A percentile compares a stretch with the other conserved stretches of the same genome.
Conservation (phyloP, 1,140 invertebrate species). For the Macrotrachela quadricornifera region DNA sequence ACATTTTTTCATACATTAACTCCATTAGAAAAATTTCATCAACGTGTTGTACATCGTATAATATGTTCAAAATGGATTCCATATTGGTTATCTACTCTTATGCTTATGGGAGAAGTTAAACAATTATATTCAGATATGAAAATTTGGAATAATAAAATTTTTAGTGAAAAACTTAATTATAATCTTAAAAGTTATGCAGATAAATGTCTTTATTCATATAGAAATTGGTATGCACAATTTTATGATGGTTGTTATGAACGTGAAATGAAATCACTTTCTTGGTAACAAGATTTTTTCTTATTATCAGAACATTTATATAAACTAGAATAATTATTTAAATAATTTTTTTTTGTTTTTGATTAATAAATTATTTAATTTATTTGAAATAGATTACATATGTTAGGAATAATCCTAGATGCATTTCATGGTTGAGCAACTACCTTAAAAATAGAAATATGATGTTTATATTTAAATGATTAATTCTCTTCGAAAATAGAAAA, state of each 20-base stretch:
- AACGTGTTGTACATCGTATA: slow-evolving; percentile 52
- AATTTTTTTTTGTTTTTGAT: too few species aligned
- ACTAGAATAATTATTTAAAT: too few species aligned
- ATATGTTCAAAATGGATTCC: slow-evolving; percentile 30
- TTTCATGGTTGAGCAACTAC: too few species aligned
- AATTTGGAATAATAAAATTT: slow-evolving; percentile 8
- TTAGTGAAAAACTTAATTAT: slow-evolving; percentile 1
- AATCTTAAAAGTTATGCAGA: slow-evolving; percentile 6
- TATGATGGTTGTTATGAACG: slow-evolving; percentile 7
- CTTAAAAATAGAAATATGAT: too few species aligned
- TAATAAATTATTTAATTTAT: too few species aligned
- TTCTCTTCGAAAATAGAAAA: too few species aligned
- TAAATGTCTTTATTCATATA: not conserved
- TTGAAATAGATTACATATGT: too few species aligned
- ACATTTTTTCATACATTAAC: slow-evolving; percentile 54
- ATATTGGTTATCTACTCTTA: slow-evolving; percentile 3
- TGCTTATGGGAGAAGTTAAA: slow-evolving; percentile 4
- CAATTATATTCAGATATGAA: slow-evolving; percentile 8
- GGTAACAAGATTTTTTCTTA: too few species aligned
- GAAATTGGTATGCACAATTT: slow-evolving; percentile 6
- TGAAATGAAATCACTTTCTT: not conserved
- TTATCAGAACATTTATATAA: too few species aligned
- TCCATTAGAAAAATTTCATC: slow-evolving; percentile 51
- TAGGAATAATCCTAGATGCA: too few species aligned
- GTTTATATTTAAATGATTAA: too few species aligned